Percentiles rank a stretch among this genome's conserved stretches.
phyloP scores from a whole-genome alignment of 2,888 invertebrate genomes.

The Phrixothrix hirtus region DNA sequence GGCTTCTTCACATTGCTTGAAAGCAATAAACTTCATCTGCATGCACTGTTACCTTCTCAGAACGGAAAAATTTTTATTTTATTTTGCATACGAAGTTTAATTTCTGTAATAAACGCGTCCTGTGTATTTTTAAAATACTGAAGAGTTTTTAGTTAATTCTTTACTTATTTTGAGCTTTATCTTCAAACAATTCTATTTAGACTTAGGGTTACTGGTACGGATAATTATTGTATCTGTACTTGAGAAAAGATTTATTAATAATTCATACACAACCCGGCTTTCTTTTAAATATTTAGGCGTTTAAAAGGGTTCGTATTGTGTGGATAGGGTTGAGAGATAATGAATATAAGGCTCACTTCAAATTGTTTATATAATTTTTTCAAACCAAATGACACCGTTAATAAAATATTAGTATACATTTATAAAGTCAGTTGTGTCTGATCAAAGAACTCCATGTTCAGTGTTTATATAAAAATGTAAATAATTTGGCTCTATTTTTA shows the following conservation, averaged over 20 bases:
- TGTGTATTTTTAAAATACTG: too few species aligned
- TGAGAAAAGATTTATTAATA: background rate
- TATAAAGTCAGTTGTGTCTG: background rate
- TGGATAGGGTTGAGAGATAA: background rate
- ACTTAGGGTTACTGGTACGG: too few species aligned
- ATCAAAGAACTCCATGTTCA: conserved; percentile 9
- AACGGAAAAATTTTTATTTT: too few species aligned
- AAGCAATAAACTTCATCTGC: too few species aligned
- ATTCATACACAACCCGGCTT: background rate
- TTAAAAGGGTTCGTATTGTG: background rate
- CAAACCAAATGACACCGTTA: background rate
- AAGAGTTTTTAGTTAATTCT: too few species aligned
- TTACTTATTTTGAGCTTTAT: too few species aligned
- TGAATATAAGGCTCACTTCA: background rate
- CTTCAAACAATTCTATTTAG: too few species aligned
- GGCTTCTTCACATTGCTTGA: too few species aligned
- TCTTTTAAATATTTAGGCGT: background rate
- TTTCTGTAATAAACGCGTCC: too few species aligned
- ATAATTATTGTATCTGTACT: background rate
- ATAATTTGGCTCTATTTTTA: background rate
- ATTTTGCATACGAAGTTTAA: too few species aligned
- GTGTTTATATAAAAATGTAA: conserved; percentile 10
- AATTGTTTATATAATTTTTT: background rate
- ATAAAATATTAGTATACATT: background rate
- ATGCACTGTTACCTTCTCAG: too few species aligned